Evolutionary conservation across 2,797 vertebrate genomes (phyloP).

Genomic region (Thamnophis elegans): DNA sequence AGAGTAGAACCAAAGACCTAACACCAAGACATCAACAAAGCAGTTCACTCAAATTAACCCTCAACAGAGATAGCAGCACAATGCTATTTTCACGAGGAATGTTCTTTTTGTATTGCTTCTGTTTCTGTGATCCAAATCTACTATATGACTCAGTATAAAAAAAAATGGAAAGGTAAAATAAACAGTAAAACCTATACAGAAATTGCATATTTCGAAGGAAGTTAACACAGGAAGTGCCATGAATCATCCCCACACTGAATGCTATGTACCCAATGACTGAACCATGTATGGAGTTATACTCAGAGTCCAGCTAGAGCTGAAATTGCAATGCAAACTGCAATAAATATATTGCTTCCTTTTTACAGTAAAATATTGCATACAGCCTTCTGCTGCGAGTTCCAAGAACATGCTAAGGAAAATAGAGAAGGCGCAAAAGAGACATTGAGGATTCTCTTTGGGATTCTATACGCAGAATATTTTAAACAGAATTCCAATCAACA

Average conservation of each 20-base stretch:
- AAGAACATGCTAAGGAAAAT: not conserved
- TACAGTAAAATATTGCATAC: constrained; percentile 3
- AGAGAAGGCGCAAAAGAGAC: not conserved
- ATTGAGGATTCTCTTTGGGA: constrained; percentile 28
- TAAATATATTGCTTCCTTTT: not conserved
- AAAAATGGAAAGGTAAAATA: not conserved
- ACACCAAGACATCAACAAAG: not conserved
- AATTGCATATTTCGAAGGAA: not conserved
- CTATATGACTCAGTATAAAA: not conserved
- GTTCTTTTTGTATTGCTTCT: not conserved
- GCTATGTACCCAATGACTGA: constrained; percentile 4
- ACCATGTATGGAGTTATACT: not conserved
- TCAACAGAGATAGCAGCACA: not conserved
- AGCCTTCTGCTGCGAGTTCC: not conserved
- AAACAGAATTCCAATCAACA: constrained; percentile 35
- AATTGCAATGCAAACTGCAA: not conserved
- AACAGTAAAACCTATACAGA: constrained; percentile 5
- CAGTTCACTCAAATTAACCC: not conserved
- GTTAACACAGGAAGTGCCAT: not conserved
- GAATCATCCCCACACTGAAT: constrained; percentile 2
- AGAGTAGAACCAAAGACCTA: not conserved
- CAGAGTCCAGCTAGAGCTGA: not conserved
- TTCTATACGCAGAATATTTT: constrained; percentile 43
- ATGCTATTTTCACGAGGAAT: not conserved
- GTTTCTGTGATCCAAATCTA: not conserved